Percentiles rank a stretch among this genome's conserved stretches.
Evolutionary conservation across 2,113 vertebrate species (phyloP).

Genomic region (Anguilla rostrata): DNA sequence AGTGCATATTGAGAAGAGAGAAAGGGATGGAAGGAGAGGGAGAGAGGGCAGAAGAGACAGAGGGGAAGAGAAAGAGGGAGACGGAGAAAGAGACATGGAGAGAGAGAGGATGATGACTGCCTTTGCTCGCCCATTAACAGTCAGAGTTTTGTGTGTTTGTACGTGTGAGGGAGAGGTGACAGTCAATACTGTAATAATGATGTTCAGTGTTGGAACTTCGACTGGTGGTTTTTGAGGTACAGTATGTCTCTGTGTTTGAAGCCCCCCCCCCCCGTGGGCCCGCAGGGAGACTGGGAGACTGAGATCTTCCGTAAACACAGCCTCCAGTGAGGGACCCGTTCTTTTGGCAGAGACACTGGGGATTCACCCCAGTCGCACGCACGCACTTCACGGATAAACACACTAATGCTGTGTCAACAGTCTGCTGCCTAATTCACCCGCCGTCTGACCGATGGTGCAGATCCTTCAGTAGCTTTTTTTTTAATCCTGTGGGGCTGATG

Average conservation of each 20-base stretch:
- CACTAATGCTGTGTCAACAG: conserved; percentile 1
- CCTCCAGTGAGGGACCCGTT: background rate
- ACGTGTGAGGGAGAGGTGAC: conserved; percentile 7
- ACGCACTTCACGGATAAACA: background rate
- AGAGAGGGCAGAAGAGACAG: no score
- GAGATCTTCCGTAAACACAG: background rate
- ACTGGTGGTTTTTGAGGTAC: background rate
- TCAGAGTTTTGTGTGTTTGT: background rate
- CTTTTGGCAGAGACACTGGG: background rate
- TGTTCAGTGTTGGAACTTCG: background rate
- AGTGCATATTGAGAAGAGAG: no score
- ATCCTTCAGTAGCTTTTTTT: background rate
- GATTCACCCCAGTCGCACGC: background rate
- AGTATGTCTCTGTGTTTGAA: background rate
- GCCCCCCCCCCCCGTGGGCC: background rate
- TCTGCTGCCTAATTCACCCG: background rate
- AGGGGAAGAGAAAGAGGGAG: no score
- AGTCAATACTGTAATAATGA: background rate
- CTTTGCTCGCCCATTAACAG: no score
- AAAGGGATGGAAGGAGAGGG: no score
- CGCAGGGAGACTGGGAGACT: background rate
- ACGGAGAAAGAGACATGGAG: no score
- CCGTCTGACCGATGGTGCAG: background rate
- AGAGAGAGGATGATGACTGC: no score
- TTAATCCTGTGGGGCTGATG: background rate